Conservation (phyloP, 2,113 vertebrate genomes). For the Rhynchomys soricoides region DNA sequence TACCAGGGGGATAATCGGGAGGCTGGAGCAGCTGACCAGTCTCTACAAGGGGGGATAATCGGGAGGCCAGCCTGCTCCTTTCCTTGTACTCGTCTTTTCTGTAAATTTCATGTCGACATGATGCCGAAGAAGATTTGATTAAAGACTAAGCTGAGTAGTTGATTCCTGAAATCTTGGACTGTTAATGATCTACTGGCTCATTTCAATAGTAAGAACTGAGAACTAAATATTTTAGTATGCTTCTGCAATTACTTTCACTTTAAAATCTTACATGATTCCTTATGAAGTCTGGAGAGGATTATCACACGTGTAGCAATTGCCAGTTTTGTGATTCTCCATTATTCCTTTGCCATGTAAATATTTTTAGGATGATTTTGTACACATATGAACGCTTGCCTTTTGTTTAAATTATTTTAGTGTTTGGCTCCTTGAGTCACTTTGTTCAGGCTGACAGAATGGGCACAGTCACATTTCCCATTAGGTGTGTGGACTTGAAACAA, state of each 20-base stretch:
- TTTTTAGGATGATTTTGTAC: conserved; percentile 85
- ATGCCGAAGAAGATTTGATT: conserved; percentile 82
- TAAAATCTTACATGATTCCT: conserved; percentile 84
- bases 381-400: conserved; percentile 85
- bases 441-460: conserved; percentile 84
- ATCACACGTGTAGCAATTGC: conserved; percentile 82
- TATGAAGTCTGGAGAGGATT: conserved; percentile 82
- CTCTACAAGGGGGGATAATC: conserved; percentile 94
- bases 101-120: conserved; percentile 84
- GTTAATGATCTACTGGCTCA: conserved; percentile 82
- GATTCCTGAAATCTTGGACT: conserved; percentile 85
- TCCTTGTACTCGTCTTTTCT: conserved; percentile 67
- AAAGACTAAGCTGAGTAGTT: conserved; percentile 86
- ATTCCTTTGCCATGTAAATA: conserved; percentile 87
- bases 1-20: conserved; percentile 96
- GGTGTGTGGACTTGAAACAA: conserved; percentile 84
- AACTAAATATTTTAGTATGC: conserved; percentile 75
- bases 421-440: conserved; percentile 85
- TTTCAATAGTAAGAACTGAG: conserved; percentile 86
- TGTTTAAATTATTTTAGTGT: conserved; percentile 84
- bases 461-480: conserved; percentile 81
- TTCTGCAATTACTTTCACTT: conserved; percentile 84
- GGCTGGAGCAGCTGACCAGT: conserved; percentile 94
- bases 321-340: conserved; percentile 83
- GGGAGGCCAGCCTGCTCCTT: neutral